Base-by-base conservation (phyloP, 2,888 invertebrate genomes). In the Ormyrus pomaceus region DNA sequence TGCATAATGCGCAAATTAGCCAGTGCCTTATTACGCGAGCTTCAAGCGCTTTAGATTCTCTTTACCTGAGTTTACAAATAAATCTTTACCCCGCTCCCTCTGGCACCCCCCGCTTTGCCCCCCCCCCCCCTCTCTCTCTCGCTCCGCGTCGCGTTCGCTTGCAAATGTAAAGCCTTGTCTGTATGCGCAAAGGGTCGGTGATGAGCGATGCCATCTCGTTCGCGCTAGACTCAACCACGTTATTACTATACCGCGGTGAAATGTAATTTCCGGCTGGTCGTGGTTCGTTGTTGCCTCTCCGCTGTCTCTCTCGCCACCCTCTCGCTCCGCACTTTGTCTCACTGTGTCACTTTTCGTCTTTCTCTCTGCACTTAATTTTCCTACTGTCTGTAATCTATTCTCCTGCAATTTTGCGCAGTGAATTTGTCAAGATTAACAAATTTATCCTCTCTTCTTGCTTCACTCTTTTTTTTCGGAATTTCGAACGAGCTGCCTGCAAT, bases 211-310 rank as follows among this genome's bases (percentile, higher is more conserved):
- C 72, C 72, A 78, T 81, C 75, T 58, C 71, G 66, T 61, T 76
- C 79, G 51, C 72, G n/a, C 68, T 48, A 73, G 68, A 62, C 70
- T 74, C 78, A 75, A 65, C 70, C 85, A 81, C 84, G 85, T 87
- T 87, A 89, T 87, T 87, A 85, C 85, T 86, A 87, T 86, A 86
- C 85, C 84, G 85, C 85, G 86, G 86, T 84, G 89, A 88, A 89
- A 90, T 89, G 88, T 89, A 90, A 90, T 89, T 90, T 90, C 89
- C 89, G 89, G 88, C 84, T 81, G 84, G 82, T 83, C 82, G 82
- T 83, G 82, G 83, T 70, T 83, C 84, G 85, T 85, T 84, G 84
- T 84, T 84, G 83, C 83, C 81, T 78, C 84, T 83, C 83, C n/a
- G 4, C 51, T n/a, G 19, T 45, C 71, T 13, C 59, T 51, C 19